Percentiles rank a stretch among this genome's conserved stretches.
phyloP scores from a whole-genome alignment of 1,140 invertebrate species.

The Drosophila mayri region DNA sequence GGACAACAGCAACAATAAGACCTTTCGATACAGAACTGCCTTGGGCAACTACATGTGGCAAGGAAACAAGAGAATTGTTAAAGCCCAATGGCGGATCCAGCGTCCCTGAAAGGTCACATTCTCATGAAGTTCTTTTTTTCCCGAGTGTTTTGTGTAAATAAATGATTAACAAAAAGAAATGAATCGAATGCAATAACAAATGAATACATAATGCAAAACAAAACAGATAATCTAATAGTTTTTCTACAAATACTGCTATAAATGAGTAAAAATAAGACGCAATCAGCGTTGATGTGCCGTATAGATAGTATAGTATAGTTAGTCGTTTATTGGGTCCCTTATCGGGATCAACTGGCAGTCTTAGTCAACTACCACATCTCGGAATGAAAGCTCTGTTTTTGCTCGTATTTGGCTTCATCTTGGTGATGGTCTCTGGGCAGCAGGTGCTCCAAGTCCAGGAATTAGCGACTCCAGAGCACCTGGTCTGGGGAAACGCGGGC shows the following conservation, averaged over 20 bases:
- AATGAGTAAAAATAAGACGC: neutral
- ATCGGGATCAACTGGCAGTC: neutral
- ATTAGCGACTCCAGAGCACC: accelerated
- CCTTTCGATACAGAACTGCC: neutral
- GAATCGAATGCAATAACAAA: neutral
- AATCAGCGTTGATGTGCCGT: neutral
- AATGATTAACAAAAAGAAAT: neutral
- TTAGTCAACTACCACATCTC: neutral
- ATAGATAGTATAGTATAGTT: neutral
- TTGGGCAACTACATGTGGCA: neutral
- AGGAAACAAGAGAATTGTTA: no score
- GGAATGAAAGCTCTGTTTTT: neutral
- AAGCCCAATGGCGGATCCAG: neutral
- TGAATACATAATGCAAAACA: no score
- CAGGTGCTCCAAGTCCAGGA: neutral
- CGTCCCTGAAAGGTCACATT: no score
- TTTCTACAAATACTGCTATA: neutral
- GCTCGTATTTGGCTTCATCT: neutral
- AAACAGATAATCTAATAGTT: neutral
- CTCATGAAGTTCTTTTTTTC: neutral
- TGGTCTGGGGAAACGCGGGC: neutral
- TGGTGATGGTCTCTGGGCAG: neutral
- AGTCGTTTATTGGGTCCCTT: no score
- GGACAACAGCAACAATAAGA: no score
- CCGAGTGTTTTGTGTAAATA: neutral